Percentiles rank a stretch among this genome's conserved stretches.
Evolutionary conservation across 1,140 invertebrate genomes (phyloP).

Genomic region (Leptinotarsa lineolata): DNA sequence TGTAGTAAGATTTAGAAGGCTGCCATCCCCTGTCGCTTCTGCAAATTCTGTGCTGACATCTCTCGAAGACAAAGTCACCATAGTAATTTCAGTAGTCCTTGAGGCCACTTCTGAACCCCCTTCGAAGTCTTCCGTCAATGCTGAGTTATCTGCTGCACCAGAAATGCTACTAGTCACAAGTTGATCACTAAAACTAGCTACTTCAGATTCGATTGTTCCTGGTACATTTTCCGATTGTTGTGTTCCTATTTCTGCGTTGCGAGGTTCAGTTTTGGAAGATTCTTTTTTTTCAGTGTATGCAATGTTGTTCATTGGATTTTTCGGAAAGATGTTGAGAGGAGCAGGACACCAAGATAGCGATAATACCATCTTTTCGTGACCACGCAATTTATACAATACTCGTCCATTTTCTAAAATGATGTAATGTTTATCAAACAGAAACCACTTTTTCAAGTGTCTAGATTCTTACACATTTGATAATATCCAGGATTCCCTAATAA

Average conservation of each 20-base stretch:
- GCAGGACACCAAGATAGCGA: conserved; percentile 76
- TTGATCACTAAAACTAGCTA: too few species aligned
- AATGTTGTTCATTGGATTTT: conserved; percentile 37
- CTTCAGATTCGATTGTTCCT: too few species aligned
- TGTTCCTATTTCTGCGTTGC: too few species aligned
- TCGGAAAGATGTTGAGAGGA: conserved; percentile 58
- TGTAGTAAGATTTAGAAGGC: neutral
- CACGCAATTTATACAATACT: conserved; percentile 68
- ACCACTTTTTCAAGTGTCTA: too few species aligned
- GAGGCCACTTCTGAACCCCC: neutral
- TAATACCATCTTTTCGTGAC: conserved; percentile 72
- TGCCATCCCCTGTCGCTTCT: neutral
- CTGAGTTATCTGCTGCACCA: neutral
- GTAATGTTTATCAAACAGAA: too few species aligned
- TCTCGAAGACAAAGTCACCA: neutral
- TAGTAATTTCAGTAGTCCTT: conserved; percentile 1
- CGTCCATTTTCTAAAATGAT: conserved; percentile 59
- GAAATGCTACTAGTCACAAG: too few species aligned
- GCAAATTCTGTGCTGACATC: neutral
- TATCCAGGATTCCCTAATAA: too few species aligned
- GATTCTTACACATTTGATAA: too few species aligned
- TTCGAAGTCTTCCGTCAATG: neutral
- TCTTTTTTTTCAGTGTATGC: neutral
- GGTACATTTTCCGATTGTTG: too few species aligned
- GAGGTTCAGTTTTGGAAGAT: too few species aligned